These are phyloP conservation scores for Alviniconcha strummeri DNA, from an alignment of 2,888 invertebrate species.

Conservation along the genomic window DNA sequence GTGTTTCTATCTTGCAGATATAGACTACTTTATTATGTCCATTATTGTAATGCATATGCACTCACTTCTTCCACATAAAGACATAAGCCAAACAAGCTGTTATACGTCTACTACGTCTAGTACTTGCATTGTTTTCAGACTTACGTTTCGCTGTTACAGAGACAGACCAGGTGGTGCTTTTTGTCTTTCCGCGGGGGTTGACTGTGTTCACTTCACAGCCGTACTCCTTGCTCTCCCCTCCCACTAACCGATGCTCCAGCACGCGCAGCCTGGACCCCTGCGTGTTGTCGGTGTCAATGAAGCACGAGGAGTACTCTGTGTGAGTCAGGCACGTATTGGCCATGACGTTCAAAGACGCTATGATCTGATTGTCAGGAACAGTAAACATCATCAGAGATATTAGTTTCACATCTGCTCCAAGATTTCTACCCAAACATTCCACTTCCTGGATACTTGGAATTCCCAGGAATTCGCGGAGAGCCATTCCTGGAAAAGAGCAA, in stretches of 20 bases:
- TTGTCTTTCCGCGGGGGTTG: not conserved
- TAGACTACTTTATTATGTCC: not conserved
- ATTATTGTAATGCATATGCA: too few species aligned
- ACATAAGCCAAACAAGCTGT: not conserved
- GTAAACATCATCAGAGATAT: not conserved
- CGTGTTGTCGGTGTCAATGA: not conserved
- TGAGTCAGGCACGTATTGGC: constrained; percentile 11
- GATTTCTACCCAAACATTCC: not conserved
- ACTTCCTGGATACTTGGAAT: constrained; percentile 21
- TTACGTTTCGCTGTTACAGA: not conserved
- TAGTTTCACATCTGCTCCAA: not conserved
- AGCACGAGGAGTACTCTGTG: constrained; percentile 3
- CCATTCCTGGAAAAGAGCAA: not conserved
- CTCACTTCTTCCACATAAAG: not conserved
- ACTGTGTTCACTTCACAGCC: not conserved
- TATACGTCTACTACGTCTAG: too few species aligned
- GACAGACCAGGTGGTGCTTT: not conserved
- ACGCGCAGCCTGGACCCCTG: not conserved
- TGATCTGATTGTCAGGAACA: not conserved
- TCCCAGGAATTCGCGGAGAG: constrained; percentile 1
- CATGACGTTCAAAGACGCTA: not conserved
- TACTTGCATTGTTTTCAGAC: too few species aligned
- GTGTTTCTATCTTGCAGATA: not conserved
- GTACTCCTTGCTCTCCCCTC: not conserved
- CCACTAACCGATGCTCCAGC: not conserved